phyloP scores from a whole-genome alignment of 2,113 vertebrate genomes.

The Saguinus imperator region DNA sequence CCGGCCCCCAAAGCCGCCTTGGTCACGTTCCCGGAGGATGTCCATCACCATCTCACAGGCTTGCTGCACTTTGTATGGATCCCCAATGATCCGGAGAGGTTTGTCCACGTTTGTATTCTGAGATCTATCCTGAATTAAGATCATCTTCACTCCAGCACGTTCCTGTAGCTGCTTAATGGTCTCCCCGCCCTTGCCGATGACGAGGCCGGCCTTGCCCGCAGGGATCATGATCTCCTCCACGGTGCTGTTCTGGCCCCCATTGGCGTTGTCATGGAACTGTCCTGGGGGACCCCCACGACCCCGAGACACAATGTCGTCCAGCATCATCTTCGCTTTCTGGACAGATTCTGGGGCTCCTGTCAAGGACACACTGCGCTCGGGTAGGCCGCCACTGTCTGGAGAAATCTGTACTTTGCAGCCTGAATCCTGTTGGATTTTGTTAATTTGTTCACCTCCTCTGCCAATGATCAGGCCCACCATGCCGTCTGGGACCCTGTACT shows the following conservation, averaged over 20 bases:
- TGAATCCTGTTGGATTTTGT: slow-evolving; percentile 97
- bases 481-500: slow-evolving; percentile 92
- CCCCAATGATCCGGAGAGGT: slow-evolving; percentile 94
- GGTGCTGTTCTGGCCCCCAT: slow-evolving; percentile 89
- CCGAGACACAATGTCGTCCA: slow-evolving; percentile 94
- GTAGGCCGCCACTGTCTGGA: slow-evolving; percentile 93
- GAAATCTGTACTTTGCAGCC: slow-evolving; percentile 97
- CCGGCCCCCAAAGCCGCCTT: slow-evolving; percentile 90
- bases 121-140: slow-evolving; percentile 94
- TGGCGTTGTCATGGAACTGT: slow-evolving; percentile 89
- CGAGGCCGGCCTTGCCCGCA: slow-evolving; percentile 92
- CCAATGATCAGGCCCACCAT: slow-evolving; percentile 98
- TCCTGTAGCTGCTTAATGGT: slow-evolving; percentile 97
- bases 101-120: slow-evolving; percentile 94
- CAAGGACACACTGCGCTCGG: slow-evolving; percentile 92
- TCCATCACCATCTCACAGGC: slow-evolving; percentile 96
- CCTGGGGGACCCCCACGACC: slow-evolving; percentile 89
- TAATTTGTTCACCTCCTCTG: slow-evolving; percentile 95
- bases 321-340: slow-evolving; percentile 91
- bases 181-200: slow-evolving; percentile 96
- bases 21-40: slow-evolving; percentile 91
- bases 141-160: slow-evolving; percentile 96
- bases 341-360: slow-evolving; percentile 91
- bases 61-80: slow-evolving; percentile 98
- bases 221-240: slow-evolving; percentile 97